Base-by-base conservation (phyloP, 1,140 invertebrate genomes). In the Amphibalanus amphitrite region DNA sequence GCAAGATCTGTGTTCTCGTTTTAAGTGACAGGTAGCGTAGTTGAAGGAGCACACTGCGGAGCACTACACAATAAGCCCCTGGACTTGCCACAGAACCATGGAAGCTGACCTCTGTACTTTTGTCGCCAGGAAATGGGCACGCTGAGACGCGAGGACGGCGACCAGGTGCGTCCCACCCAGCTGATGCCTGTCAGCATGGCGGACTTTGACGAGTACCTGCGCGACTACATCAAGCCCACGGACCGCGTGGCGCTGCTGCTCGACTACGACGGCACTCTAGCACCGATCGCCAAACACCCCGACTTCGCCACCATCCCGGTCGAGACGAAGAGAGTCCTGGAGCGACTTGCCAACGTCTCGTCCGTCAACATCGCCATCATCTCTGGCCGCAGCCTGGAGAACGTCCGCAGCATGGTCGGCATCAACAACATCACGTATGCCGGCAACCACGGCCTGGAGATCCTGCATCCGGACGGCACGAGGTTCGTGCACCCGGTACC, bases 401-500 rank as follows among this genome's bases (percentile, higher is more conserved):
- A 93, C 79, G 90, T 94, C 0, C 93, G 90, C 76, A 84, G 88
- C 73, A 93, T 93, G 91, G 86, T 95, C 33, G 91, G 90, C 3
- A 92, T 94, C 73, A 88, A 92, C 73, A 74, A 89, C 70, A 91
- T 93, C 28, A 95, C 91, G 0, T 94, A 94, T 77, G 92, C 91
- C 1, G 92, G 92, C 26, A 93, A 90, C 81, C 92, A 94, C 78
- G 92, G 91, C 17, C 79, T 95, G 69, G 91, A 94, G 80, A 93
- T 94, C 77, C 78, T 91, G 47, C 91, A 94, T 81, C 90, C 91
- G 0, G 91, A 94, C 78, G 91, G 91, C 33, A 92, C 89, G 73
- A 91, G 90, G 78, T 95, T 93, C 77, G 89, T 93, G 0, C 90
- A 93, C 82, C 91, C 91, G 0, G 91, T 93, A 88, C 91, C 91